Base-by-base conservation (phyloP, 37 sponge, comb jelly and placozoan species). In the Bolinopsis microptera region DNA sequence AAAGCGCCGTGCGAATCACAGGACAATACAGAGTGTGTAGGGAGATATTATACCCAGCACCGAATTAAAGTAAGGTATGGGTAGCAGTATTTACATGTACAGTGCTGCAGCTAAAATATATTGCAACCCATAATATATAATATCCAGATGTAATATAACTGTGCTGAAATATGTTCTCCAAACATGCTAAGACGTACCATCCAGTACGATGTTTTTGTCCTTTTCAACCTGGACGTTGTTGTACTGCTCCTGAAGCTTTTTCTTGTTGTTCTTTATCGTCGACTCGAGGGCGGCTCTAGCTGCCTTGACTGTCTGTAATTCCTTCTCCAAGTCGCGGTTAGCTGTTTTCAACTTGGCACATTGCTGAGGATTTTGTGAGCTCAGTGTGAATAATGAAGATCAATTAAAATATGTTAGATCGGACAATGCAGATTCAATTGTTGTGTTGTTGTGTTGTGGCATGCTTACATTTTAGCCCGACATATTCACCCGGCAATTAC, bases 261-360 rank as follows among this genome's bases (percentile, higher is more conserved):
- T 86, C 61, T 86, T 86, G 61, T 86, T 86, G 90, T 38, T 86
- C 90, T 41, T 86, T 18, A 41, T 41, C n/a, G 90, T 86, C 2
- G 41, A 36, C 48, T 86, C 90, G 0, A 86, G 61, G 61, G 32
- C n/a, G 3, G 35, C 36, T 18, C n/a, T 13, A 1, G 40, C 26
- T n/a, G 61, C 35, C 48, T 86, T 86, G 2, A 39, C 30, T 28
- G 90, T 41, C 27, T 39, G 30, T 21, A 86, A 28, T 25, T 86
- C 90, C 28, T 41, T 39, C 61, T 86, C 90, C 48, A 41, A 48
- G 61, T 86, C 90, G 2, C 39, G 38, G 8, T 39, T 41, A n/a
- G 90, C 90, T 3, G 5, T 40, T 27, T 39, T 86, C 35, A 86
- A 86, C 48, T 34, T 86, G 61, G 61, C 90, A 39, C 61, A 41